Evolutionary conservation across 2,113 vertebrate species (phyloP).

Genomic region (Corythornis vintsioides): DNA sequence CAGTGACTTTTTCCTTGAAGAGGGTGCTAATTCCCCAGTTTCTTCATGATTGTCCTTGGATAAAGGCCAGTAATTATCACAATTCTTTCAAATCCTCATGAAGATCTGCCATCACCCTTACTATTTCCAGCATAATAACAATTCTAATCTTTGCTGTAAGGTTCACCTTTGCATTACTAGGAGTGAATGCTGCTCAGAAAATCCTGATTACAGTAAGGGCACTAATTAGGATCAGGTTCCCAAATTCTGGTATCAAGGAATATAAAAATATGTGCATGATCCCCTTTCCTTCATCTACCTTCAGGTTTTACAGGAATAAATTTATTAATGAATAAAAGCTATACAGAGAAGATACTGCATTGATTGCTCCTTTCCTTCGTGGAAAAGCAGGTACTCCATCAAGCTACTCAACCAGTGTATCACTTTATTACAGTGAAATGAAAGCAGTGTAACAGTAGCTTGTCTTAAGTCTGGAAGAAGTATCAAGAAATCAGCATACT

Average conservation of each 20-base stretch:
- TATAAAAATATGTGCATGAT: neutral
- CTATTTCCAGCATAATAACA: neutral
- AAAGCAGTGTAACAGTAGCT: neutral
- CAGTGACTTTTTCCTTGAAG: constrained; percentile 18
- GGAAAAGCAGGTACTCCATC: neutral
- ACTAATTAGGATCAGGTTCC: neutral
- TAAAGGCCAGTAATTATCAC: neutral
- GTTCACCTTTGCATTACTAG: neutral
- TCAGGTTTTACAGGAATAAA: neutral
- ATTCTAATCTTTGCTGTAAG: neutral
- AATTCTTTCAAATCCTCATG: neutral
- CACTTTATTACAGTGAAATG: neutral
- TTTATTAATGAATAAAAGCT: neutral
- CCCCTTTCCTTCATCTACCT: neutral
- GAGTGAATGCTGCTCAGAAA: neutral
- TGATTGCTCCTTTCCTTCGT: neutral
- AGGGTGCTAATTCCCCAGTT: constrained; percentile 1
- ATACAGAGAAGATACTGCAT: neutral
- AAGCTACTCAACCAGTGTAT: neutral
- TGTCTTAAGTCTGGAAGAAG: neutral
- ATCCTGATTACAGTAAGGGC: neutral
- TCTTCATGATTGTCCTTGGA: constrained; percentile 12
- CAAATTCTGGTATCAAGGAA: neutral
- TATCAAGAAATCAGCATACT: neutral
- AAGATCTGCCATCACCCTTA: neutral